These are phyloP conservation scores for Elachura formosa DNA, from an alignment of 2,113 vertebrate species.

Conservation along the genomic window DNA sequence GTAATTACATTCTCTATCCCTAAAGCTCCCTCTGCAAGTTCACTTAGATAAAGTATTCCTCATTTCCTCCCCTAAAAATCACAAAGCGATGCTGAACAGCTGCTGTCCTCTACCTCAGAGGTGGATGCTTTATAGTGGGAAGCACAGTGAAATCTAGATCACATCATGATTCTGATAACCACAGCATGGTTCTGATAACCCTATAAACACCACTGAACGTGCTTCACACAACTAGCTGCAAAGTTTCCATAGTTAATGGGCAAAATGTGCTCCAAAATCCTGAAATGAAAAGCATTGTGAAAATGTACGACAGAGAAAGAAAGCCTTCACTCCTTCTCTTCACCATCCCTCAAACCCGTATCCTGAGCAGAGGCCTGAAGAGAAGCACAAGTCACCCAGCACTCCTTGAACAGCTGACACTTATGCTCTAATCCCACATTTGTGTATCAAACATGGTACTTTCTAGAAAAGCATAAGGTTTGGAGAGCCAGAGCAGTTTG, in stretches of 20 bases:
- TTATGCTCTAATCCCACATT: background rate
- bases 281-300: background rate
- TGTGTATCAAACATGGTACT: background rate
- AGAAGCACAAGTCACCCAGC: background rate
- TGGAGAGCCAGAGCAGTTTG: background rate
- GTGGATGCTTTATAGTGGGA: background rate
- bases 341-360: background rate
- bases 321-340: background rate
- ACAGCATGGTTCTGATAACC: too few relatives aligned
- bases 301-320: background rate
- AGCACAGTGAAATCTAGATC: background rate
- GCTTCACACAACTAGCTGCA: background rate
- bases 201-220: background rate
- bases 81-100: background rate
- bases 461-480: background rate
- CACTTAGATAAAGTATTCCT: constrained; percentile 17
- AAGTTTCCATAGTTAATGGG: background rate
- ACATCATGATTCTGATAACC: background rate
- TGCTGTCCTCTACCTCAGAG: background rate
- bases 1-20: constrained; percentile 31
- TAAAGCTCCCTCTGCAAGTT: constrained; percentile 32
- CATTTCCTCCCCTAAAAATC: constrained; percentile 32
- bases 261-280: background rate
- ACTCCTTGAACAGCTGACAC: background rate
- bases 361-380: background rate